phyloP scores from a whole-genome alignment of 2,888 invertebrate species.

The Crossocerus cetratus region DNA sequence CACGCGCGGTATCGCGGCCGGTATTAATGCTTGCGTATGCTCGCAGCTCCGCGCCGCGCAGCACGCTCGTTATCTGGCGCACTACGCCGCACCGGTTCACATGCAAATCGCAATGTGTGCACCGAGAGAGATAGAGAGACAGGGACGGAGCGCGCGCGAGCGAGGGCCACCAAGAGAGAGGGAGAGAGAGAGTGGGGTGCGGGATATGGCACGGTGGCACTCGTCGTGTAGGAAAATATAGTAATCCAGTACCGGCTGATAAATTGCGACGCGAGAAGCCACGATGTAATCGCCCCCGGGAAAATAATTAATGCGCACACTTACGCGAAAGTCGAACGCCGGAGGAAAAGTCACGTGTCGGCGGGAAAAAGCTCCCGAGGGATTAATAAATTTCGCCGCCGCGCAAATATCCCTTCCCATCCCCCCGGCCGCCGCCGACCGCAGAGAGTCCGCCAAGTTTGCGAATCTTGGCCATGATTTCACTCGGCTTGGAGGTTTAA shows the following conservation, averaged over 20 bases:
- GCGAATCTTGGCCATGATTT: slow-evolving; percentile 24
- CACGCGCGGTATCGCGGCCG: slow-evolving; percentile 57
- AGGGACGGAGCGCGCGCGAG: neutral
- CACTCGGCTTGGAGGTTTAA: neutral
- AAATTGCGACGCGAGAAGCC: slow-evolving; percentile 52
- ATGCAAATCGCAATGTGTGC: slow-evolving; percentile 63
- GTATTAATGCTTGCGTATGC: slow-evolving; percentile 61
- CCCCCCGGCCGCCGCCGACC: slow-evolving; percentile 10
- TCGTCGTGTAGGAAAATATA: slow-evolving; percentile 55
- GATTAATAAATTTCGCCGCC: slow-evolving; percentile 38
- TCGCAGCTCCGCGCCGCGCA: slow-evolving; percentile 42
- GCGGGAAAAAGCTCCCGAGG: neutral
- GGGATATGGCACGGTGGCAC: slow-evolving; percentile 45
- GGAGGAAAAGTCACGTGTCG: slow-evolving; percentile 25
- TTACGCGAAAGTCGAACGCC: slow-evolving; percentile 36
- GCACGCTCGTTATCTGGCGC: slow-evolving; percentile 58
- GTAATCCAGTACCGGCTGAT: slow-evolving; percentile 53
- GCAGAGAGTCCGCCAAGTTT: slow-evolving; percentile 26
- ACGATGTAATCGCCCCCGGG: slow-evolving; percentile 44
- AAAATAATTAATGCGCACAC: slow-evolving; percentile 54
- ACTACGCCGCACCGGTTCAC: slow-evolving; percentile 55
- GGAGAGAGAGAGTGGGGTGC: slow-evolving; percentile 15
- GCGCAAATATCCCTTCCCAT: slow-evolving; percentile 19
- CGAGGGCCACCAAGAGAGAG: slow-evolving; percentile 2
- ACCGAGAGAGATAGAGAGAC: slow-evolving; percentile 18